A percentile compares a stretch with the other conserved stretches of the same genome.
Evolutionary conservation across 2,113 vertebrate species (phyloP).

Genomic region (Megaceryle torquata): DNA sequence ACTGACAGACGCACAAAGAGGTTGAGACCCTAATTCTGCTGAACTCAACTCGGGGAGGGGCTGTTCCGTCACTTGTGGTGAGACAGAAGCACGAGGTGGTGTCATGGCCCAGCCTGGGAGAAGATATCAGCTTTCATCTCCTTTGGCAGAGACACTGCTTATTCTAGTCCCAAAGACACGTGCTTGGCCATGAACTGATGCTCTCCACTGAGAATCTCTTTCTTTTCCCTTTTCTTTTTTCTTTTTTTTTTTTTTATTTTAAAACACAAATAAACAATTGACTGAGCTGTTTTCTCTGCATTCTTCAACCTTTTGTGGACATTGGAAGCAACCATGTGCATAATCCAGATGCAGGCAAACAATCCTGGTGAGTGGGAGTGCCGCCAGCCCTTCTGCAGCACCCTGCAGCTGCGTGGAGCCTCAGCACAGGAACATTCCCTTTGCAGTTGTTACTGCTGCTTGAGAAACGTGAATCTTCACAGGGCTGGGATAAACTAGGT

Average conservation of each 20-base stretch:
- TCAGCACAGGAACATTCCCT: background rate
- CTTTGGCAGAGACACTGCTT: background rate
- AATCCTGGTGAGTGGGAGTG: background rate
- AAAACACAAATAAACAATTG: conserved; percentile 1
- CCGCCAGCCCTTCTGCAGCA: background rate
- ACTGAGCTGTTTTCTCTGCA: conserved; percentile 16
- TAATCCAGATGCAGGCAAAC: background rate
- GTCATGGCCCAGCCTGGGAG: background rate
- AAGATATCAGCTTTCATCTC: background rate
- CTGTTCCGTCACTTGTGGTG: background rate
- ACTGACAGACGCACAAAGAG: conserved; percentile 31
- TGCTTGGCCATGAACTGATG: background rate
- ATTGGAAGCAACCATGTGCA: background rate
- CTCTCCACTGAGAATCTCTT: background rate
- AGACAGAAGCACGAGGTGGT: background rate
- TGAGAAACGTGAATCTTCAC: background rate
- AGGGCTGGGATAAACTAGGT: background rate
- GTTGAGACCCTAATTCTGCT: background rate
- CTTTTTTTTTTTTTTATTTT: background rate
- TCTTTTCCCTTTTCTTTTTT: background rate
- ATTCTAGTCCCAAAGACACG: background rate
- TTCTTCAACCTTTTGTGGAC: conserved; percentile 43
- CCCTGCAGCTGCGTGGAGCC: background rate
- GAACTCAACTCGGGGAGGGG: background rate
- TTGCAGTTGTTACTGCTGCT: background rate